phyloP scores from a whole-genome alignment of 2,888 invertebrate genomes.

The Zonitis immaculata region DNA sequence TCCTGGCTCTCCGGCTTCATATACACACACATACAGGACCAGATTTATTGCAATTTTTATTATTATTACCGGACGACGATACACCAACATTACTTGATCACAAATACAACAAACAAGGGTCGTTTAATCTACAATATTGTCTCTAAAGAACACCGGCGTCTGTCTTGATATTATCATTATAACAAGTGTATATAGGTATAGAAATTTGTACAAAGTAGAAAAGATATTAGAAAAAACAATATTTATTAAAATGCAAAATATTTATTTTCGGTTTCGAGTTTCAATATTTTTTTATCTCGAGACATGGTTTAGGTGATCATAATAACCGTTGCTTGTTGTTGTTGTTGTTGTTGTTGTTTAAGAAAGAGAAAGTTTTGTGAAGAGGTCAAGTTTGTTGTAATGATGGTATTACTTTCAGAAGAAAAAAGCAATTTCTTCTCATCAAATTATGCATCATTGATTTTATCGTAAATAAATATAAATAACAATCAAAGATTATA shows the following conservation, averaged over 20 bases:
- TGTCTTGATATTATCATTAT: background rate
- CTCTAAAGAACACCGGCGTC: background rate
- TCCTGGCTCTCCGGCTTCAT: no score
- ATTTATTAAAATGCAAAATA: no score
- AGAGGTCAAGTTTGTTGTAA: conserved; percentile 4
- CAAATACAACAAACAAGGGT: background rate
- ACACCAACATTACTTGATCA: background rate
- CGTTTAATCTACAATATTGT: background rate
- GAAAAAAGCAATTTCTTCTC: background rate
- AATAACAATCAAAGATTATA: background rate
- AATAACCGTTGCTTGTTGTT: no score
- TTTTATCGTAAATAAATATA: background rate
- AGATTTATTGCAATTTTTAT: conserved; percentile 1
- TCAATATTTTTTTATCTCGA: no score
- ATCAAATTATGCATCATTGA: background rate
- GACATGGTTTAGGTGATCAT: background rate
- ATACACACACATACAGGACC: no score
- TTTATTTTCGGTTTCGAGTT: no score
- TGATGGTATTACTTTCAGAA: background rate
- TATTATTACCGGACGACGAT: background rate
- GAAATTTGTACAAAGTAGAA: background rate
- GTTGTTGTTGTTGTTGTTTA: background rate
- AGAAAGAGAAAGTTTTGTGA: conserved; percentile 2
- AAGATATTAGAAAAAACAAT: background rate
- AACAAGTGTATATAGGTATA: no score